These are phyloP conservation scores for Cassiopea andromeda DNA, from an alignment of 30 jellyfish, hydroid and myxozoan species.

Conservation along the genomic window DNA sequence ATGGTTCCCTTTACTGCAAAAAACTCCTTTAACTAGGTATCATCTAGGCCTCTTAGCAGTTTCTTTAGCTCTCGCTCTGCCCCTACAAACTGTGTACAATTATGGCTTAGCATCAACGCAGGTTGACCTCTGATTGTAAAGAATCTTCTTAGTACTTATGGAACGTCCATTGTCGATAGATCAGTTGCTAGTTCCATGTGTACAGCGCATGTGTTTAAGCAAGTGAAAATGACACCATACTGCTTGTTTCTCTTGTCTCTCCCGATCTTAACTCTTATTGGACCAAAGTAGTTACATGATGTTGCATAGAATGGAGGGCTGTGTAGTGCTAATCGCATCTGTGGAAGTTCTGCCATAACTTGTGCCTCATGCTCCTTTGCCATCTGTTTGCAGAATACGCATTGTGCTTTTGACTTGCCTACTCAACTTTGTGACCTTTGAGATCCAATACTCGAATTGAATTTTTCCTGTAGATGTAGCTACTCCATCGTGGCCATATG, in stretches of 20 bases:
- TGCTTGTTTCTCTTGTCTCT: constrained; percentile 60
- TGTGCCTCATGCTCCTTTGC: constrained; percentile 58
- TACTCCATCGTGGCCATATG: constrained; percentile 56
- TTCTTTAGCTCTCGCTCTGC: constrained; percentile 55
- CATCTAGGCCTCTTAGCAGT: constrained; percentile 53
- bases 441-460: constrained; percentile 55
- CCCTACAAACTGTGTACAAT: constrained; percentile 74
- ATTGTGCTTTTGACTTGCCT: constrained; percentile 39
- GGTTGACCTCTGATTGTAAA: constrained; percentile 72
- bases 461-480: constrained; percentile 59
- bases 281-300: constrained; percentile 70
- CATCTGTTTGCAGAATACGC: constrained; percentile 57
- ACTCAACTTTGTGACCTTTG: constrained; percentile 45
- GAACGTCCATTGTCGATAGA: constrained; percentile 54
- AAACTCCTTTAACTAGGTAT: constrained; percentile 25
- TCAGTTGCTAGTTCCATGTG: constrained; percentile 74
- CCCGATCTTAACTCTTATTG: constrained; percentile 49
- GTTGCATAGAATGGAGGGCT: constrained; percentile 74
- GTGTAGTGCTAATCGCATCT: constrained; percentile 53
- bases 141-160: constrained; percentile 72
- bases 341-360: constrained; percentile 59
- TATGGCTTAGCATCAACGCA: constrained; percentile 60
- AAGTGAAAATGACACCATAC: constrained; percentile 65
- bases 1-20: constrained; percentile 66
- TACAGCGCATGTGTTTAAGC: constrained; percentile 76